Evolutionary conservation across 1,140 invertebrate species (phyloP), one percentile per base, ranked within the genome.

Genomic region (Saccostrea cuccullata): DNA sequence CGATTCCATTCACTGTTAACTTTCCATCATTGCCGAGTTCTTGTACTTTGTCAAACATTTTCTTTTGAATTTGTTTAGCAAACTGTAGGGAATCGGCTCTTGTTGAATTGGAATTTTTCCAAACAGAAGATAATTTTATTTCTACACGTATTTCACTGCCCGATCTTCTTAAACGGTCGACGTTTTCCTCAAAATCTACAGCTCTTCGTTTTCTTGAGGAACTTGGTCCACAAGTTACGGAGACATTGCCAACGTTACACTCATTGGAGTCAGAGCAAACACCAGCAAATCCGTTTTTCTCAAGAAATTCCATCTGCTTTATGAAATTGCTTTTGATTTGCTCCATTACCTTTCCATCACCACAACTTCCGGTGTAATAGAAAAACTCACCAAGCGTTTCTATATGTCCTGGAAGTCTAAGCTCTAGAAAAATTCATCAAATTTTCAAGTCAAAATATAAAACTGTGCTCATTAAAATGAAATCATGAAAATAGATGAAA

Each of bases 301-400:
- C 64, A n/a, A 70, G 67, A 23, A 12, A 2, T 20, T 55, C 26
- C 20, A 70, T 73, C 5, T 70, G 58, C 20, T 30, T 73, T 0
- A 86, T 86, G 26, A 86, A 86, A 55, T 86, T 86, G 12, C 5
- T 40, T 86, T 86, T 86, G 9, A 86, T 86, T 30, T 73, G 55
- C 36, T 86, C 26, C 40, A 64, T 36, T 36, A 67, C 30, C 23
- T n/a, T 36, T 23, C 12, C 30, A 60, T 86, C 58, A 0, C 17
- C 30, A 60, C 84, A 86, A 20, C 8, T 23, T 4, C 84, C 84
- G 8, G 60, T 36, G 58, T 64, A 86, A 12, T 86, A 86, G 36
- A 64, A 86, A 26, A 64, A 36, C 36, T 86, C 84, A 13, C 84
- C 84, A 15, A 40, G 23, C 5, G 58, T 55, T 13, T 86, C 55